phyloP scores from a whole-genome alignment of 2,113 vertebrate species.

The Actinemys pallida region DNA sequence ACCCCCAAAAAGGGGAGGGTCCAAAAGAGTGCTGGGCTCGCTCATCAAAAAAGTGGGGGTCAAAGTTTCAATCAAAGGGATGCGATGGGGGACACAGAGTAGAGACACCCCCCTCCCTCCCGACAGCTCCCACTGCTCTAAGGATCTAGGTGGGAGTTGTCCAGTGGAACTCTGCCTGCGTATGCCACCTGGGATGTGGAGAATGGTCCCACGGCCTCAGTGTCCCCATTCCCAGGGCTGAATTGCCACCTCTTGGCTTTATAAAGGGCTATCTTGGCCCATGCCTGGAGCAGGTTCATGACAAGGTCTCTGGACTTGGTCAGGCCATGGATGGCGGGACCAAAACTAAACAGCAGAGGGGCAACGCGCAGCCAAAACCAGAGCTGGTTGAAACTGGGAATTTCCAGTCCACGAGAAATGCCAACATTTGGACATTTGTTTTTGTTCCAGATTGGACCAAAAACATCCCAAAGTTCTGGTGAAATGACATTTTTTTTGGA shows the following conservation, averaged over 20 bases:
- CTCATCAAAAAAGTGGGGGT: not conserved
- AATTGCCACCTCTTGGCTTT: accelerated
- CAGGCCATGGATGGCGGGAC: not conserved
- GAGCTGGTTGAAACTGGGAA: not conserved
- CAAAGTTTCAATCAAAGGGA: not conserved
- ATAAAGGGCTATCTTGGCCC: not conserved
- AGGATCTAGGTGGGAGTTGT: not conserved
- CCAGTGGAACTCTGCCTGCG: not conserved
- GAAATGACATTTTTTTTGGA: not conserved
- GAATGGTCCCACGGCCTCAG: not conserved
- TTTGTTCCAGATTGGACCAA: not conserved
- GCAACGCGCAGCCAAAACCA: not conserved
- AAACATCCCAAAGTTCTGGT: not conserved
- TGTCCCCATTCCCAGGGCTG: not conserved
- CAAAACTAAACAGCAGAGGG: not conserved
- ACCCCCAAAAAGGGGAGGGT: not conserved
- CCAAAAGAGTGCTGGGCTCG: not conserved
- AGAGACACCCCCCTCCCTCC: no score
- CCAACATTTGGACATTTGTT: not conserved
- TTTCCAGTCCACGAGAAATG: not conserved
- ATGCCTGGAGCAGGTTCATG: not conserved
- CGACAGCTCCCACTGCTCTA: not conserved
- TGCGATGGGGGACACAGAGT: not conserved
- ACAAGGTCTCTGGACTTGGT: not conserved
- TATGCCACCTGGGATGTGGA: not conserved